Base-by-base conservation (phyloP, 1,140 invertebrate species). In the Patella vulgata region DNA sequence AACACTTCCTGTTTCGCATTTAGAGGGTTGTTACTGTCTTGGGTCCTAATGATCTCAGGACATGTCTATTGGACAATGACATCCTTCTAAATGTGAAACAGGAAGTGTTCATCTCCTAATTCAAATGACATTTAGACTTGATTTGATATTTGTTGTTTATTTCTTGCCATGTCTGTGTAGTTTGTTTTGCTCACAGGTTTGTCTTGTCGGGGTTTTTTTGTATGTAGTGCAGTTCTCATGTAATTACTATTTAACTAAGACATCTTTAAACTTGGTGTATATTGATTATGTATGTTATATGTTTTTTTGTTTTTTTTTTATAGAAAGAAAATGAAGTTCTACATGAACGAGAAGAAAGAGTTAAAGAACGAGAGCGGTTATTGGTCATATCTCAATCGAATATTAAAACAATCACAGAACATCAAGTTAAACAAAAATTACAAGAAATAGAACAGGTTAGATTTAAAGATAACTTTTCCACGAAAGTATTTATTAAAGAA, bases 341-440 rank as follows among this genome's bases (percentile, higher is more conserved):
- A 28, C 70, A 77, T 70, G 75, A 78, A 31, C 55, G 74, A 58
- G 78, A 80, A 62, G 60, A 61, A 44, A 75, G 73, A 28, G 14
- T 82, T n/a, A 75, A 77, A 53, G 75, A 80, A 59, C 63, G 80
- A 56, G 80, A 82, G 59, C 64, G 75, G 31, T 74, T 79, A 68
- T 56, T 80, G 42, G 63, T 67, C 12, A 73, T 77, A 21, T 78
- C 78, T 17, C 72, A 79, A 42, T 69, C 68, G 9, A 80, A 76
- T 52, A 63, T 82, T 39, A 70, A 78, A 54, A 80, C 75, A 47
- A 74, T 80, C 19, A 66, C 75, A 40, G 74, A 80, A 31, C 70
- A 77, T 58, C 77, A 79, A 53, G 68, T 79, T 11, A 78, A 72
- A 67, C 67, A 77, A 17, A 76, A 71, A 59, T 57, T 73, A 9